Conservation (phyloP, 2,888 invertebrate genomes). For the Drosophila subsilvestris region DNA sequence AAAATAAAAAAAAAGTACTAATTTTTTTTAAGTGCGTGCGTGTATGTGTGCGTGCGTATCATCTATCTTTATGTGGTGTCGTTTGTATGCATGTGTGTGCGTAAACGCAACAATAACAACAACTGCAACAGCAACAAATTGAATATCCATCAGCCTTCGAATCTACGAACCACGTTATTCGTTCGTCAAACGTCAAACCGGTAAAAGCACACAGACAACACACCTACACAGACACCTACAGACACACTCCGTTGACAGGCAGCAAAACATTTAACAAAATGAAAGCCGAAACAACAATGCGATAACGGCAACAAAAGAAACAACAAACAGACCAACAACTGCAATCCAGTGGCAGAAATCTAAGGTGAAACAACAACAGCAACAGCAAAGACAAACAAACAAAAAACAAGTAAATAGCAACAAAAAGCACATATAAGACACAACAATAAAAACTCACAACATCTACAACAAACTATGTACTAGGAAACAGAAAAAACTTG, state of each 20-base stretch:
- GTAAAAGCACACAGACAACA: not conserved
- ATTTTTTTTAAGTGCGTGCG: constrained; percentile 45
- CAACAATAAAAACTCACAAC: not conserved
- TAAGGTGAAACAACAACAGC: not conserved
- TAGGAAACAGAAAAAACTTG: not conserved
- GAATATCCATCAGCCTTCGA: not conserved
- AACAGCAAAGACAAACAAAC: not conserved
- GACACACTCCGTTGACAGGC: constrained; percentile 18
- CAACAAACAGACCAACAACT: constrained; percentile 21
- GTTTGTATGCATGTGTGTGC: constrained; percentile 16
- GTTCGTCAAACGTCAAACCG: not conserved
- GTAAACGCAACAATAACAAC: constrained; percentile 12
- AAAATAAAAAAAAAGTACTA: constrained; percentile 15
- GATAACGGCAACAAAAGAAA: constrained; percentile 36
- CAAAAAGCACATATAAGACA: not conserved
- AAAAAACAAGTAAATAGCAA: not conserved
- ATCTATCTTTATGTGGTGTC: constrained; percentile 9
- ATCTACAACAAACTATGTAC: no score
- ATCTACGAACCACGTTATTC: not conserved
- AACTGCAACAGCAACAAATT: constrained; percentile 6
- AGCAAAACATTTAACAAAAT: constrained; percentile 55
- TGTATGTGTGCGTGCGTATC: constrained; percentile 39
- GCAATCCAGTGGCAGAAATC: not conserved
- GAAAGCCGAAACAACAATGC: constrained; percentile 31
- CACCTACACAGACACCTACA: not conserved